A percentile compares a stretch with the other conserved stretches of the same genome.
These are phyloP conservation scores for Polyodon spathula DNA, from an alignment of 2,113 vertebrate species.

Conservation along the genomic window DNA sequence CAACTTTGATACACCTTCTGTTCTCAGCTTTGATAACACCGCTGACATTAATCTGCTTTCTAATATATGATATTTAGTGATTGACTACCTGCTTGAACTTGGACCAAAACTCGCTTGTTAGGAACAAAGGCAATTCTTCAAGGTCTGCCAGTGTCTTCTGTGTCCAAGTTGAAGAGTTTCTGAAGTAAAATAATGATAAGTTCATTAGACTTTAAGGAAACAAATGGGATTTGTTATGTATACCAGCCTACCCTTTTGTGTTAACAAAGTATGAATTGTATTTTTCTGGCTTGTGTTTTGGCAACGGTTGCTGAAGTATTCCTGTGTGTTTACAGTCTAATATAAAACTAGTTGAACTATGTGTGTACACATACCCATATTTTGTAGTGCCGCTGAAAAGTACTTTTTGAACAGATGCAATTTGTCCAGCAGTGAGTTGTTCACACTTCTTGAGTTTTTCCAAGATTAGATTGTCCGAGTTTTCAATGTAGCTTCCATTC, in stretches of 20 bases:
- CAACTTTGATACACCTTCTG: too few species aligned
- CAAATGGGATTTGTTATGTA: not conserved
- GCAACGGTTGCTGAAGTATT: not conserved
- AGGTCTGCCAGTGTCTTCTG: constrained; percentile 37
- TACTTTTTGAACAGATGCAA: constrained; percentile 26
- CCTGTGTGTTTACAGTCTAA: not conserved
- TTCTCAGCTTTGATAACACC: too few species aligned
- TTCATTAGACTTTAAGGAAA: not conserved
- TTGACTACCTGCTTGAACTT: constrained; percentile 37
- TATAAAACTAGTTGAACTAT: not conserved
- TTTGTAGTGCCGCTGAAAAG: constrained; percentile 35
- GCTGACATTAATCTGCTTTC: too few species aligned
- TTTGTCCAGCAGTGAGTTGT: constrained; percentile 23
- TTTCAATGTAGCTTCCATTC: constrained; percentile 32
- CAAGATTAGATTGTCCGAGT: constrained; percentile 45
- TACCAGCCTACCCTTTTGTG: not conserved
- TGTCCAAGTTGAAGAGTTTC: constrained; percentile 39
- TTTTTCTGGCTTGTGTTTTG: not conserved
- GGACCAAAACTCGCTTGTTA: constrained; percentile 36
- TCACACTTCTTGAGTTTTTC: constrained; percentile 45
- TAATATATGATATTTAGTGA: too few species aligned
- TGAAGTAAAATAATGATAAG: constrained; percentile 24
- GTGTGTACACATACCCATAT: constrained; percentile 37
- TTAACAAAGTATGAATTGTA: not conserved
- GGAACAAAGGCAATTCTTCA: constrained; percentile 37